These are phyloP conservation scores for Buphagus erythrorhynchus DNA, from an alignment of 2,797 vertebrate species.

Conservation along the genomic window DNA sequence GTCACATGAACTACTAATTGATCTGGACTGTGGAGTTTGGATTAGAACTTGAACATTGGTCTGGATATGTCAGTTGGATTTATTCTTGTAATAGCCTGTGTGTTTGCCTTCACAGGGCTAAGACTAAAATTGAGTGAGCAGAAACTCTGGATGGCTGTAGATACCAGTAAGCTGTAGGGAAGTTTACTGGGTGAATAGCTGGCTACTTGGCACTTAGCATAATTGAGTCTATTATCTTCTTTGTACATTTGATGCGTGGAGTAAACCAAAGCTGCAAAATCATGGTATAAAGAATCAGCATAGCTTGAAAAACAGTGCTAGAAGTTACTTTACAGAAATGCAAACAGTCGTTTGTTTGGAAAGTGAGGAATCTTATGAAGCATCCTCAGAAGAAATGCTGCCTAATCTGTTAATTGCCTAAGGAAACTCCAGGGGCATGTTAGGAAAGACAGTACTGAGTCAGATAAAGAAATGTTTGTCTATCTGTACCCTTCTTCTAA, in stretches of 20 bases:
- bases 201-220: neutral
- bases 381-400: neutral
- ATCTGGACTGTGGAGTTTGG: neutral
- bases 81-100: neutral
- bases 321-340: neutral
- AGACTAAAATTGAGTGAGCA: neutral
- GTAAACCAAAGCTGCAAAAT: neutral
- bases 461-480: neutral
- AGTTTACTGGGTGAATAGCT: neutral
- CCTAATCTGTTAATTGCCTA: neutral
- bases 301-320: neutral
- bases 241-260: neutral
- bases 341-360: neutral
- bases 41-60: neutral
- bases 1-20: neutral
- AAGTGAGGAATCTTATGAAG: neutral
- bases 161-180: neutral
- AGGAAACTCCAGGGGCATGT: neutral
- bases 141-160: neutral
- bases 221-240: neutral
- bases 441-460: neutral
- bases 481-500: neutral
- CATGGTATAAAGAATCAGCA: neutral
- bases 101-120: neutral
- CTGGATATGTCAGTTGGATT: neutral